Conservation (phyloP, 2,113 vertebrate genomes). For the Oostethus manadensis region DNA sequence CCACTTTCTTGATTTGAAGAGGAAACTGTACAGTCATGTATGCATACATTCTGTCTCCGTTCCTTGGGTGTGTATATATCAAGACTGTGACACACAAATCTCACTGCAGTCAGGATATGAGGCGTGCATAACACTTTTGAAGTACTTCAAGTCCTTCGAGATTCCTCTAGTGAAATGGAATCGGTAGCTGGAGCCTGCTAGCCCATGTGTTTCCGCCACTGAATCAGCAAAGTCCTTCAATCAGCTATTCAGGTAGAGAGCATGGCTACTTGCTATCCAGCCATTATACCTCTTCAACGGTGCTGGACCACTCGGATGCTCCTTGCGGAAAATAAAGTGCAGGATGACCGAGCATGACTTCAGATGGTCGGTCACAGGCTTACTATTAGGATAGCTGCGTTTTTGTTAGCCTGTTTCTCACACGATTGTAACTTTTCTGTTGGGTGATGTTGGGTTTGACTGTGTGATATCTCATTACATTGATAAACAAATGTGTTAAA, state of each 20-base stretch:
- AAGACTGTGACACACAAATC: neutral
- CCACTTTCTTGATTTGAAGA: slow-evolving; percentile 23
- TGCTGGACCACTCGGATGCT: slow-evolving; percentile 34
- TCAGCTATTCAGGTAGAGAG: slow-evolving; percentile 32
- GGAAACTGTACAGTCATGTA: slow-evolving; percentile 25
- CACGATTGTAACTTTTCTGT: too few species aligned
- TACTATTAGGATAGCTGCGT: slow-evolving; percentile 1
- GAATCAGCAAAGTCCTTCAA: slow-evolving; percentile 36
- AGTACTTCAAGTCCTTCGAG: slow-evolving; percentile 33
- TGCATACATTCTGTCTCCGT: slow-evolving; percentile 18
- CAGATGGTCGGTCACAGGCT: slow-evolving; percentile 25
- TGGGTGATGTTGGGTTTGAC: too few species aligned
- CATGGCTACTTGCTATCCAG: slow-evolving; percentile 28
- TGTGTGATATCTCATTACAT: too few species aligned
- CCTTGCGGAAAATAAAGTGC: slow-evolving; percentile 26
- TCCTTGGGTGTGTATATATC: slow-evolving; percentile 2
- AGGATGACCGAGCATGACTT: slow-evolving; percentile 21
- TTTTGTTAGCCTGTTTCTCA: neutral
- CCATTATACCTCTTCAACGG: slow-evolving; percentile 32
- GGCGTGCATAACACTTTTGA: slow-evolving; percentile 22
- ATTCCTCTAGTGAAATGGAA: slow-evolving; percentile 39
- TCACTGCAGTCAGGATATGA: slow-evolving; percentile 11
- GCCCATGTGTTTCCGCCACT: slow-evolving; percentile 21
- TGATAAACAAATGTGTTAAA: too few species aligned
- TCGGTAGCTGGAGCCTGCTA: slow-evolving; percentile 37